Conservation (phyloP, 2,113 vertebrate species). For the Penelope pileata region DNA sequence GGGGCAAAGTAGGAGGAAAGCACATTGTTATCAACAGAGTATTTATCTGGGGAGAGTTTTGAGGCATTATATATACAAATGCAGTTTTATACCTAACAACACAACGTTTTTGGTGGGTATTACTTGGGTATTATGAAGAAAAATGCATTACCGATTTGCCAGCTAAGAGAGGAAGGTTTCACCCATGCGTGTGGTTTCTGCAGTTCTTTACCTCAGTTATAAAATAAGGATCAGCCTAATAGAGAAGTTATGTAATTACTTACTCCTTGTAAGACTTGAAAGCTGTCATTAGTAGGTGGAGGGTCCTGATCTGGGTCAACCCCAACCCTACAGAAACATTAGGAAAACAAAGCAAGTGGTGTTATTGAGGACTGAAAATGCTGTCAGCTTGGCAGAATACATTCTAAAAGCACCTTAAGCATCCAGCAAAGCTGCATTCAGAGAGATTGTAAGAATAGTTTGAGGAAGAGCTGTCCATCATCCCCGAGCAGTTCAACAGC, state of each 20-base stretch:
- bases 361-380: constrained; percentile 41
- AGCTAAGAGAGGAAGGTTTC: not conserved
- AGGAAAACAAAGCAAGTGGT: constrained; percentile 60
- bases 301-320: constrained; percentile 96
- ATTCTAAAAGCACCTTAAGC: constrained; percentile 47
- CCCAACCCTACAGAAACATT: constrained; percentile 87
- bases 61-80: not conserved
- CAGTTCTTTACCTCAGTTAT: not conserved
- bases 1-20: not conserved
- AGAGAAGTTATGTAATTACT: constrained; percentile 73
- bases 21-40: not conserved
- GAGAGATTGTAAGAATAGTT: not conserved
- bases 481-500: not conserved
- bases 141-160: not conserved
- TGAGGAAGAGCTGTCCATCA: constrained; percentile 2
- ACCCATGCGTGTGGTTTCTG: not conserved
- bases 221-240: not conserved
- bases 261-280: constrained; percentile 97
- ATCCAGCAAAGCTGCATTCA: constrained; percentile 62
- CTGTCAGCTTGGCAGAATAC: not conserved
- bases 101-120: not conserved
- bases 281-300: constrained; percentile 89
- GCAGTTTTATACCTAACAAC: not conserved
- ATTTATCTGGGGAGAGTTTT: not conserved
- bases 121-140: not conserved